Base-by-base conservation (phyloP, 2,888 invertebrate genomes). In the Ditula angustiorana region DNA sequence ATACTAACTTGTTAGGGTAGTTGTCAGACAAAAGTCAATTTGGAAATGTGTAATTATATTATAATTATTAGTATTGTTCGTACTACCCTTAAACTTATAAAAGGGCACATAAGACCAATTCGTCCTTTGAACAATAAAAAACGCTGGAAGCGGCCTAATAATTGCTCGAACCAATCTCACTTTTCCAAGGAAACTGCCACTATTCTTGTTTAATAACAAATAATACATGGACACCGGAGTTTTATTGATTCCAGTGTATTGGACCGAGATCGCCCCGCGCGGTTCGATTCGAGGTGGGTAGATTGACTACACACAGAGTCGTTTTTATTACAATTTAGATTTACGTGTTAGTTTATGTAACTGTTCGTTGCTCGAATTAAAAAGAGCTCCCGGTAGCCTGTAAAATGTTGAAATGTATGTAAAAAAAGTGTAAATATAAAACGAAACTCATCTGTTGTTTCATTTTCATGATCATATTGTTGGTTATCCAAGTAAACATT, bases 281-380 rank as follows among this genome's bases (percentile, higher is more conserved):
- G 85, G 85, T 82, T 83, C 81, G 83, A 83, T 52, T 46, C 52
- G 57, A 63, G 56, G 85, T 90, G 89, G 86, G 87, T 87, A 85
- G 85, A 88, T 87, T 88, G 85, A 81, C 84, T 85, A 79, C 81
- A 85, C 85, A 79, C 83, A 33, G 83, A 80, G 87, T 86, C 87
- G 87, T 88, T 91, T 90, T 92, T 91, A 91, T 92, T 90, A 88
- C 90, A 83, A 86, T 86, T 88, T 90, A 92, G 92, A 92, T 91
- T 89, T 87, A 92, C 85, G 90, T 92, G 91, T 91, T 91, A 92
- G 91, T 90, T 88, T 87, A 91, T 90, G 90, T 92, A 91, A 91
- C 78, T 91, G 91, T 92, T 92, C 92, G 91, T 92, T 89, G 92
- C 92, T 92, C 92, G 92, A 92, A 92, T 92, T 88, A 92, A 92